Conservation (phyloP, 2,797 vertebrate species). For the Garrulus glandarius region DNA sequence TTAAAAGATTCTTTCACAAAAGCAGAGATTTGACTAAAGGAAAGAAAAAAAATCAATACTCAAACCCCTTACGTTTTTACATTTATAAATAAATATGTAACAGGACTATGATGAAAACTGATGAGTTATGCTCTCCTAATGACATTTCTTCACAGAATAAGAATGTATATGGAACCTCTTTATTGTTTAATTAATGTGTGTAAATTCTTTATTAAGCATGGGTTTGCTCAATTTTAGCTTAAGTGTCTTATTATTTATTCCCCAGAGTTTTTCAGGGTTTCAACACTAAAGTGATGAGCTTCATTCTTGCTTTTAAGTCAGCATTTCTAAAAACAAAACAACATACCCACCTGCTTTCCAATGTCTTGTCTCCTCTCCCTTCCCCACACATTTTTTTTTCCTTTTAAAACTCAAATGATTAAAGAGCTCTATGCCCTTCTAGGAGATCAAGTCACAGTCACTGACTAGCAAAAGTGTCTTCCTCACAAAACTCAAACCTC, state of each 20-base stretch:
- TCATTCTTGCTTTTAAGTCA: not conserved
- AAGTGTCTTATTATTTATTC: not conserved
- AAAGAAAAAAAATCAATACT: not conserved
- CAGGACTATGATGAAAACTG: not conserved
- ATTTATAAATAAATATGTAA: not conserved
- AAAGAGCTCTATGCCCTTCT: not conserved
- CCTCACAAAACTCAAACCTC: not conserved
- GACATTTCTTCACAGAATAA: not conserved
- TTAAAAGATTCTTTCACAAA: not conserved
- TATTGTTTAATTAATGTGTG: not conserved
- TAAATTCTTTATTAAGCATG: not conserved
- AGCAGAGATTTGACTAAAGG: not conserved
- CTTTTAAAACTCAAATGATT: not conserved
- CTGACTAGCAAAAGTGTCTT: not conserved
- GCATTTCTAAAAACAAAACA: not conserved
- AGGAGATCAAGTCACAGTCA: not conserved
- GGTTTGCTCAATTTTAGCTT: not conserved
- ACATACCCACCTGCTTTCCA: not conserved
- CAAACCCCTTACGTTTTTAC: not conserved
- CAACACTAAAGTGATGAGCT: not conserved
- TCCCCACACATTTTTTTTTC: accelerated
- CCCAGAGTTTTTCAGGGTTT: not conserved
- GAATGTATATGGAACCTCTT: not conserved
- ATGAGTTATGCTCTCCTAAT: not conserved
- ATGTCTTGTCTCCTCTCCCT: not conserved